Base-by-base conservation (phyloP, 1,140 invertebrate genomes). In the Drosophila suzukii region DNA sequence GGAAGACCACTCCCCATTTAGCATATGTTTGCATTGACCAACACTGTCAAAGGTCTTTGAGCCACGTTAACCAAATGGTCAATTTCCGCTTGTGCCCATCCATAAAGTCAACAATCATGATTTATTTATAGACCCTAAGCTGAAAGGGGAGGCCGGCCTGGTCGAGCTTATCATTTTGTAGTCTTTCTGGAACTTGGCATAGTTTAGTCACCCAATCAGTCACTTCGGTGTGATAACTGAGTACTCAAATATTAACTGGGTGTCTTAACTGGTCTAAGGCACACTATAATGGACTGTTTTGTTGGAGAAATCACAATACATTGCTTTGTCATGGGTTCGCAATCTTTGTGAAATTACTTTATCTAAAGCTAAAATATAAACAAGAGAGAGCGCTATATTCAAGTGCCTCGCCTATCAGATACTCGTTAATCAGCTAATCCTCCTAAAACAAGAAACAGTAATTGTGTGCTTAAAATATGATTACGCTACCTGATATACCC, bases 61-160 rank as follows among this genome's bases (percentile, higher is more conserved):
- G 77, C 74, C 82, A 56, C 51, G 77, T 62, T 67, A 66, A 61
- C 57, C 51, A 62, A 78, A 85, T 86, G 61, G 75, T 67, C 82
- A 75, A 88, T 83, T 86, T 86, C 83, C 75, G 79, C 60, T 81
- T 71, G 83, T 36, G 55, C 60, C 43, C 70, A 70, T 58, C 75
- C 66, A 60, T 58, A 44, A 78, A 78, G 39, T 47, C 53, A 57
- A 77, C 53, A 72, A 81, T 81, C 59, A 66, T 15, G 30, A 38
- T 12, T 63, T 84, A 79, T 83, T 72, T 67, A 60, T 76, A 83
- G 47, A 70, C 49, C 6, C 24, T 13, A 15, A 57, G 54, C 50
- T 41, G 24, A 20, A n/a, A 46, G 62, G 32, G 62, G 47, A 38
- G 62, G 30, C 62, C 15, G 15, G 30, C 62, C 15, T 24, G 11